These are phyloP conservation scores for Clistopyga incitator DNA, from an alignment of 2,888 invertebrate genomes.

Conservation along the genomic window DNA sequence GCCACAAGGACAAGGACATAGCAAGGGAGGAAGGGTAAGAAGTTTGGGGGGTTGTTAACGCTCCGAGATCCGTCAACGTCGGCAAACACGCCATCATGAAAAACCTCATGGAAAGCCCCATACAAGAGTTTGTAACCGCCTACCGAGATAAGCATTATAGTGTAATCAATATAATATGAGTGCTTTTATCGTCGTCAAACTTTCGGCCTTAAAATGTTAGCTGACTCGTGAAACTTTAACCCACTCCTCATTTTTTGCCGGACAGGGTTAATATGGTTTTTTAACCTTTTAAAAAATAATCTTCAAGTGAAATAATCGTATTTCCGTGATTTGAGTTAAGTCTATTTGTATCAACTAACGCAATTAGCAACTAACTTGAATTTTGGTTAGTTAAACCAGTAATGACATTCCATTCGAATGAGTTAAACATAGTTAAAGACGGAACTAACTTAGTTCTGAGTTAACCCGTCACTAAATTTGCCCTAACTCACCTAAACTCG, in stretches of 20 bases:
- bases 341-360: too few relatives aligned
- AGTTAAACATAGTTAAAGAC: too few relatives aligned
- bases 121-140: constrained; percentile 25
- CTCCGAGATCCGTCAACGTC: constrained; percentile 73
- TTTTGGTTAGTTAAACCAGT: too few relatives aligned
- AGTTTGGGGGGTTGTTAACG: constrained; percentile 70
- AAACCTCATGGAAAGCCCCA: constrained; percentile 34
- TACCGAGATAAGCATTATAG: constrained; percentile 34
- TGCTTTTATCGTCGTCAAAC: constrained; percentile 1
- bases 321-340: too few relatives aligned
- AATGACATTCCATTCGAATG: too few relatives aligned
- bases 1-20: constrained; percentile 29
- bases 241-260: background rate
- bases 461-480: too few relatives aligned
- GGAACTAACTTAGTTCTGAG: too few relatives aligned
- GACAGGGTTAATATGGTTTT: too few relatives aligned
- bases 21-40: constrained; percentile 39
- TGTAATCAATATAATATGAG: constrained; percentile 30
- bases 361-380: too few relatives aligned
- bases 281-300: too few relatives aligned
- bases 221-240: constrained; percentile 22
- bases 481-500: too few relatives aligned
- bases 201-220: constrained; percentile 15
- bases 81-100: constrained; percentile 67
- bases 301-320: too few relatives aligned